Base-by-base conservation (phyloP, 1,140 invertebrate species). In the Atta cephalotes region DNA sequence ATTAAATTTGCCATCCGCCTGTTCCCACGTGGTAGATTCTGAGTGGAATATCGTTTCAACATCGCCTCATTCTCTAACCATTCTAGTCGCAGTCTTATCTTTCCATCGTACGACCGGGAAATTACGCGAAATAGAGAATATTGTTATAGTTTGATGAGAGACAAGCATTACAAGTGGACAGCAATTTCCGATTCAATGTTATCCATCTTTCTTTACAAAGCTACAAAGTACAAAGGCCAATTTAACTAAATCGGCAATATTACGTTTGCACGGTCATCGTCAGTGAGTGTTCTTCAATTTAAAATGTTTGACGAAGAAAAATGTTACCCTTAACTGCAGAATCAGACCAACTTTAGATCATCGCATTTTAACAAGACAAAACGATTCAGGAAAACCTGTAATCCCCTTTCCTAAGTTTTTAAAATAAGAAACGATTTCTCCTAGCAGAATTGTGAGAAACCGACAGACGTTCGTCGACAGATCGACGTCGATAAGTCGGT, bases 1-100 rank as follows among this genome's bases (percentile, higher is more conserved):
- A 91, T 92, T 92, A 92, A 91, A 92, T 82, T 89, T 81, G 86
- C 51, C 79, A 51, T 51, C 51, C 53, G 39, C 53, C 53, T n/a
- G 35, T 14, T 53, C 56, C 56, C 62, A 58, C 84, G 21, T 28
- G 14, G 45, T 9, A 18, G 53, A 53, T 58, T 60, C 28, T 53
- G 35, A 72, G n/a, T 31, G 39, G 28, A 82, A 86, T 76, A 86
- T 86, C 63, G 66, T 71, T 86, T 66, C 66, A 51, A 62, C 51
- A 16, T 71, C 28, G 56, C 70, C 31, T 6, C 14, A 28, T 31
- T 35, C 9, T 14, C 1, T 10, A 25, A 12, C 45, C 14, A n/a
- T n/a, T 71, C 21, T 16, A 63, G 16, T 39, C 28, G 78, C 63
- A 25, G 63, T 81, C 60, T 60, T 39, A 51, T 72, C 25, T 58